These are phyloP conservation scores for Polymixis flavicincta DNA, from an alignment of 2,888 invertebrate genomes.

Conservation along the genomic window DNA sequence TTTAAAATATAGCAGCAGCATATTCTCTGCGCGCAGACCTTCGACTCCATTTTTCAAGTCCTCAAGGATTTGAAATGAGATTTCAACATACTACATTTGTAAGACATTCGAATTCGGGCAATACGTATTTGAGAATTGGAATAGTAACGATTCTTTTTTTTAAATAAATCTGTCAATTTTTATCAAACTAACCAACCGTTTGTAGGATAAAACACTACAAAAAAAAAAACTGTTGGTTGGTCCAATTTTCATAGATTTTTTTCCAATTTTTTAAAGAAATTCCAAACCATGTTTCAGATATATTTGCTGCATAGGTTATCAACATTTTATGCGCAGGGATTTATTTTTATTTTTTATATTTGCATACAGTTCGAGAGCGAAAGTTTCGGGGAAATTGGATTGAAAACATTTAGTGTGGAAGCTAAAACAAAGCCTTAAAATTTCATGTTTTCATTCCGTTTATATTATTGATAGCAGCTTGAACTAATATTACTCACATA, in stretches of 20 bases:
- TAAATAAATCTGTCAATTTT: not conserved
- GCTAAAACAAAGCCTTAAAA: slow-evolving; percentile 11
- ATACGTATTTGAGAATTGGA: slow-evolving; percentile 13
- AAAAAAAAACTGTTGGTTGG: not conserved
- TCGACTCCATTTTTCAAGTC: slow-evolving; percentile 36
- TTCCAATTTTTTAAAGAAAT: not conserved
- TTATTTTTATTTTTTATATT: slow-evolving; percentile 20
- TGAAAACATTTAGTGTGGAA: slow-evolving; percentile 15
- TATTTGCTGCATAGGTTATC: not conserved
- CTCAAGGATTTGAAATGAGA: slow-evolving; percentile 37
- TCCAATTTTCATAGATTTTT: not conserved
- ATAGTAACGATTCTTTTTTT: not conserved
- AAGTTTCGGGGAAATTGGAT: slow-evolving; percentile 15
- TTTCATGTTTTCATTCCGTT: slow-evolving; percentile 27
- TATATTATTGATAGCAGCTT: slow-evolving; percentile 1
- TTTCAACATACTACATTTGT: slow-evolving; percentile 25
- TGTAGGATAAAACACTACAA: not conserved
- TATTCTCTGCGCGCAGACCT: slow-evolving; percentile 23
- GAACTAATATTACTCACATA: not conserved
- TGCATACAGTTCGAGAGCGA: not conserved
- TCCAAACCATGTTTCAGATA: not conserved
- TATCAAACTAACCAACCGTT: not conserved
- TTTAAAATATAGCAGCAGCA: slow-evolving; percentile 21
- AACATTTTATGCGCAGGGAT: not conserved
- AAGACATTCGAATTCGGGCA: slow-evolving; percentile 32